Evolutionary conservation across 2,888 invertebrate genomes (phyloP), one percentile per base, ranked within the genome.

Genomic region (Agrochola lychnidis): DNA sequence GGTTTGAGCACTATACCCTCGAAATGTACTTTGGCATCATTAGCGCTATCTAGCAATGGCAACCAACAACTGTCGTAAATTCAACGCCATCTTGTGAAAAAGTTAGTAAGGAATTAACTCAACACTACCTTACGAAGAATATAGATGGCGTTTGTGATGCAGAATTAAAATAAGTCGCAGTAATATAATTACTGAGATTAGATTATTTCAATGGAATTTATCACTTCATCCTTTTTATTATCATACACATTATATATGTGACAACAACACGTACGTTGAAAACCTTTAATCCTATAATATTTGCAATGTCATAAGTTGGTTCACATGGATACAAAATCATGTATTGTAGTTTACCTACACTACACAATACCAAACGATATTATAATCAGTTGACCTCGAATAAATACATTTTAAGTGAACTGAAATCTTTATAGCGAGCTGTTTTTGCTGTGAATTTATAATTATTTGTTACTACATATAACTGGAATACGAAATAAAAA

Each of bases 401-500:
- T 70, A 67, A 57, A 77, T 82, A 45, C 0, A 77, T 70, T 70
- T 45, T 45, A 70, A 51, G 22, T 62, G n/a, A 40, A 70, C 25
- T 67, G 10, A 66, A 42, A 51, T 56, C 5, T 56, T 69, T 45
- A 30, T 14, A 30, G 12, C 19, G 25, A n/a, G 30, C 10, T 45
- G 40, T 22, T 48, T 42, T 22, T 25, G 45, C 16, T 45, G 19
- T 4, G 4, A 64, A 53, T 25, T 22, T 2, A 51, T 42, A 19
- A 25, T 40, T 3, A 36, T 19, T 53, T 56, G 25, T 25, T 57
- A 64, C 25, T 48, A 30, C 30, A 30, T 30, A 30, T 48, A 78
- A 40, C 12, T 16, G n/a, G 67, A 70, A 40, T 48, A 75, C 51
- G 48, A 76, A 85, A 81, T 81, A 73, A 73, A 62, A 57, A 80